phyloP scores from a whole-genome alignment of 2,797 vertebrate genomes.

The Sebastolobus altivelis region DNA sequence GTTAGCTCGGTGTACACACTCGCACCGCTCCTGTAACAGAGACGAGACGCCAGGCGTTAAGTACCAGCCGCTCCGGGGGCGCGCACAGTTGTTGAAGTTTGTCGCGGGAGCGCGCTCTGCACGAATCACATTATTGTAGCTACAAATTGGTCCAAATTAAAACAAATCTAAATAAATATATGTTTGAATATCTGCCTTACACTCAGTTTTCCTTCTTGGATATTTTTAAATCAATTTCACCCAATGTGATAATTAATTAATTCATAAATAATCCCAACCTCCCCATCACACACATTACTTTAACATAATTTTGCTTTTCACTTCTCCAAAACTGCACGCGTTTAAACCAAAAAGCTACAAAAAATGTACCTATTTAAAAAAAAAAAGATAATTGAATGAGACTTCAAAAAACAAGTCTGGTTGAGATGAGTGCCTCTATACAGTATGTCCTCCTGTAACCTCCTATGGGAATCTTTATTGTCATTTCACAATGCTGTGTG shows the following conservation, averaged over 20 bases:
- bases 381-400: no score
- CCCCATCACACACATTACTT: no score
- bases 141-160: neutral
- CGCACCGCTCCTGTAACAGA: slow-evolving; percentile 65
- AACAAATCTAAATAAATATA: neutral
- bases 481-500: no score
- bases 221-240: neutral
- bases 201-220: neutral
- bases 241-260: no score
- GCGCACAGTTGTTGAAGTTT: slow-evolving; percentile 82
- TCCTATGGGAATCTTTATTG: no score
- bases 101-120: slow-evolving; percentile 74
- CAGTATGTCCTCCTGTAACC: no score
- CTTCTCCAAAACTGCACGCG: no score
- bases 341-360: no score
- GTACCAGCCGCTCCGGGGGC: slow-evolving; percentile 75
- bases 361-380: no score
- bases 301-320: no score
- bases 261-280: no score
- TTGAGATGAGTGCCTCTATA: neutral
- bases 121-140: slow-evolving; percentile 29
- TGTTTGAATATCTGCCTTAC: neutral
- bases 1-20: slow-evolving; percentile 67
- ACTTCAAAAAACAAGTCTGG: no score
- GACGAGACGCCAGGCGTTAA: slow-evolving; percentile 79